These are phyloP conservation scores for Alces alces DNA, from an alignment of 2,113 vertebrate genomes.

Conservation along the genomic window DNA sequence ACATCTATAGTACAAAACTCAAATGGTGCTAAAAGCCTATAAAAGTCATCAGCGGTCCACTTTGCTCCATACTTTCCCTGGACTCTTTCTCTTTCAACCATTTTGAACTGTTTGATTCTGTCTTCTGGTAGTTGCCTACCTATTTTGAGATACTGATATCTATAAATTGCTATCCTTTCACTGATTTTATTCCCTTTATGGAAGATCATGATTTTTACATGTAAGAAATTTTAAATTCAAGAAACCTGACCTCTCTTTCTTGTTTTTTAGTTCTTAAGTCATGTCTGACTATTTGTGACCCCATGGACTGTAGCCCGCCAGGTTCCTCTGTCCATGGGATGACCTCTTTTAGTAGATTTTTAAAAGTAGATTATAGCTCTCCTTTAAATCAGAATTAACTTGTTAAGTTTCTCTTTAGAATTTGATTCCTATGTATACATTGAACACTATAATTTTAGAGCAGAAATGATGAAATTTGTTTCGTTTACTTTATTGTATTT, in stretches of 20 bases:
- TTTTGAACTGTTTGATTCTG: background rate
- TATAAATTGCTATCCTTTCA: background rate
- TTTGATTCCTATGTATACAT: background rate
- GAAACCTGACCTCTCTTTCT: background rate
- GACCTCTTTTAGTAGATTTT: background rate
- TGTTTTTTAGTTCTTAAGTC: background rate
- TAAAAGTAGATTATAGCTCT: background rate
- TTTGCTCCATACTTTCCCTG: background rate
- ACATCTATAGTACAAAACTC: background rate
- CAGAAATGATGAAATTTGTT: background rate
- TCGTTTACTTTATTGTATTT: conserved; percentile 8
- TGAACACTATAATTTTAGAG: background rate
- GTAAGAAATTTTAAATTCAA: background rate
- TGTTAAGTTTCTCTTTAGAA: background rate
- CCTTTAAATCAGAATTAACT: conserved; percentile 15
- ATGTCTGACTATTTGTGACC: background rate
- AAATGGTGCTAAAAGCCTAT: background rate
- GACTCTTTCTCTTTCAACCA: background rate
- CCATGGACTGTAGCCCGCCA: background rate
- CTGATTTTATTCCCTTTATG: conserved; percentile 7
- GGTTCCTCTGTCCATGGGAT: background rate
- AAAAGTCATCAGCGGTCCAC: background rate
- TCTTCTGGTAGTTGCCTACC: background rate
- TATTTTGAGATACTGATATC: conserved; percentile 25
- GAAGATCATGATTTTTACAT: background rate